These are phyloP conservation scores for Macrotis lagotis DNA, from an alignment of 2,113 vertebrate species.

Conservation along the genomic window DNA sequence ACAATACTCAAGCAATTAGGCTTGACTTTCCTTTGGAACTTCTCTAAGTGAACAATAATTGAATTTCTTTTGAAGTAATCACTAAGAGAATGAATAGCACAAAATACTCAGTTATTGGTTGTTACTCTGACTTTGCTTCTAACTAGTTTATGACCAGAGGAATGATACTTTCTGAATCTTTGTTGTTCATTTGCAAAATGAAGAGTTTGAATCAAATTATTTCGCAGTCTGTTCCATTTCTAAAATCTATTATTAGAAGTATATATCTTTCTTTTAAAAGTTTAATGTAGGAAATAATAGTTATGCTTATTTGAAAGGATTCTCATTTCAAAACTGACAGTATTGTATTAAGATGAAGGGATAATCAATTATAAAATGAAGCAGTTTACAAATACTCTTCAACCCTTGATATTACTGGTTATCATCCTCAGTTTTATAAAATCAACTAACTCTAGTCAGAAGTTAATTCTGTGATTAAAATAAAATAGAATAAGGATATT, in stretches of 20 bases:
- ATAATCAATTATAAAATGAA: neutral
- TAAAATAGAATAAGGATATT: constrained; percentile 28
- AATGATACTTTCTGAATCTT: neutral
- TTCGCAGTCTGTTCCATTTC: neutral
- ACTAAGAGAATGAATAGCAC: neutral
- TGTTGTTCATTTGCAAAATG: neutral
- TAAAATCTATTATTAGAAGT: neutral
- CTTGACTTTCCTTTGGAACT: neutral
- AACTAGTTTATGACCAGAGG: neutral
- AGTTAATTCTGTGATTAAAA: neutral
- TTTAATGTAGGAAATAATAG: neutral
- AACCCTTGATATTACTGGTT: neutral
- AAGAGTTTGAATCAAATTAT: neutral
- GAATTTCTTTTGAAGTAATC: neutral
- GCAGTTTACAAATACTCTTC: neutral
- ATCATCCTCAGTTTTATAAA: neutral
- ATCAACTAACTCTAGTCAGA: too few species aligned
- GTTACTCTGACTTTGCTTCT: neutral
- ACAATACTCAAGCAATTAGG: neutral
- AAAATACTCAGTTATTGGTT: neutral
- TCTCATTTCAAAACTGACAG: neutral
- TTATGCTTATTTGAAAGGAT: neutral
- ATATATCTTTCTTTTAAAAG: neutral
- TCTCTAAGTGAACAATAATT: neutral
- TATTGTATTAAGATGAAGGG: neutral